Conservation (phyloP, 37 sponge, comb jelly and placozoan species). For the Amphimedon queenslandica region DNA sequence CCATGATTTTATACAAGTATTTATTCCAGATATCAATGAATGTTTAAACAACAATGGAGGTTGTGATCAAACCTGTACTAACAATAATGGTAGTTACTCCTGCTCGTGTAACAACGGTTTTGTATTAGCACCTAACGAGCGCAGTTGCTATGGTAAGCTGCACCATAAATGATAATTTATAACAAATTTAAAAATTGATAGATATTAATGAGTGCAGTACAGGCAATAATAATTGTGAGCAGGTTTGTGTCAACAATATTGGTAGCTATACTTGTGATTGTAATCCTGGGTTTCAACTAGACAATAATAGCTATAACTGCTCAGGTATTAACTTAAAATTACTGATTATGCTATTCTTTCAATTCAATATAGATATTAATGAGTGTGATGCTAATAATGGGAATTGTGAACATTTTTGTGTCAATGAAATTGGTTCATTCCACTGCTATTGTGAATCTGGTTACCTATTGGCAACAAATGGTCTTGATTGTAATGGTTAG, state of each 20-base stretch:
- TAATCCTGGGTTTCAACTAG: slow-evolving; percentile 13
- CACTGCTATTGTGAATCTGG: slow-evolving; percentile 29
- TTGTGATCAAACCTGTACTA: no score
- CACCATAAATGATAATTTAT: no score
- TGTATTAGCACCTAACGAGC: slow-evolving; percentile 1
- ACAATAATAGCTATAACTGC: slow-evolving; percentile 15
- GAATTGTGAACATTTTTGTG: slow-evolving; percentile 44
- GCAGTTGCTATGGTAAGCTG: slow-evolving; percentile 17
- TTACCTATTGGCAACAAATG: neutral
- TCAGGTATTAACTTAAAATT: slow-evolving; percentile 10
- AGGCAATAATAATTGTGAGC: slow-evolving; percentile 3
- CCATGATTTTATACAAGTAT: no score
- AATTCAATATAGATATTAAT: slow-evolving; percentile 31
- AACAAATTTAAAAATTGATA: no score
- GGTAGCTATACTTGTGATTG: slow-evolving; percentile 32
- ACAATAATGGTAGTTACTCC: neutral
- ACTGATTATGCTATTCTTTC: neutral
- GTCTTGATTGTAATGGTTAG: slow-evolving; percentile 12
- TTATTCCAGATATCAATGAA: neutral
- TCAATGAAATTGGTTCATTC: slow-evolving; percentile 33
- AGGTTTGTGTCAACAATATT: slow-evolving; percentile 25
- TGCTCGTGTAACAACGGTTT: slow-evolving; percentile 27
- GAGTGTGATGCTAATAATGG: slow-evolving; percentile 42
- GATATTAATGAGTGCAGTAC: neutral
- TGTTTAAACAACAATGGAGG: no score